Conservation (phyloP, 2,888 invertebrate genomes). For the Cephalotes varians region DNA sequence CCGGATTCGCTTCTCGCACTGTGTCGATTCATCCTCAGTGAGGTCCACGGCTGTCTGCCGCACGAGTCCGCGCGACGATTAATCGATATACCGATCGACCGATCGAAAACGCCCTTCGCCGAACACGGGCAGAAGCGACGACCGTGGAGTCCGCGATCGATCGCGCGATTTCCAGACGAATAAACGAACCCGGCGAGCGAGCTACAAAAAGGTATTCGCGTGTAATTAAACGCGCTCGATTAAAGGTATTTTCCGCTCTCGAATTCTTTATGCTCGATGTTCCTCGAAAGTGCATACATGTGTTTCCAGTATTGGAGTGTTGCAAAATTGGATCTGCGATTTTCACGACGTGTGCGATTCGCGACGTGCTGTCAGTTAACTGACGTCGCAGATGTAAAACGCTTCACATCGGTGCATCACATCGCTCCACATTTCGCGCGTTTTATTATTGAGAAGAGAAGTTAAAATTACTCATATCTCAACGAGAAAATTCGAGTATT, state of each 20-base stretch:
- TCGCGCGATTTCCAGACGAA: constrained; percentile 21
- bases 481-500: background rate
- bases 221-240: constrained; percentile 20
- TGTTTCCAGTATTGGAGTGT: background rate
- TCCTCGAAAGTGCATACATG: background rate
- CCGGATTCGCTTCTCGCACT: constrained; percentile 41
- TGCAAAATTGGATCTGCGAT: constrained; percentile 9
- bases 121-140: constrained; percentile 28
- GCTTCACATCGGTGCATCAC: too few relatives aligned
- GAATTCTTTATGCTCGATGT: background rate
- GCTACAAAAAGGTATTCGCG: background rate
- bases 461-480: background rate
- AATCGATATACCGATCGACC: constrained; percentile 55
- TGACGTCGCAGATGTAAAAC: background rate
- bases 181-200: background rate
- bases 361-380: background rate
- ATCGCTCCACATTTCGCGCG: background rate
- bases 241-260: background rate
- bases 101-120: constrained; percentile 46
- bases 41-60: constrained; percentile 70
- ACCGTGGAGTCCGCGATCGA: constrained; percentile 18
- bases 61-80: constrained; percentile 59
- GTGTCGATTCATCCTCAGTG: constrained; percentile 69
- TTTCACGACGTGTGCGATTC: background rate
- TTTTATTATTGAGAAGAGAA: background rate